Evolutionary conservation across 2,113 vertebrate species (phyloP).

Genomic region (Limnothrissa miodon): DNA sequence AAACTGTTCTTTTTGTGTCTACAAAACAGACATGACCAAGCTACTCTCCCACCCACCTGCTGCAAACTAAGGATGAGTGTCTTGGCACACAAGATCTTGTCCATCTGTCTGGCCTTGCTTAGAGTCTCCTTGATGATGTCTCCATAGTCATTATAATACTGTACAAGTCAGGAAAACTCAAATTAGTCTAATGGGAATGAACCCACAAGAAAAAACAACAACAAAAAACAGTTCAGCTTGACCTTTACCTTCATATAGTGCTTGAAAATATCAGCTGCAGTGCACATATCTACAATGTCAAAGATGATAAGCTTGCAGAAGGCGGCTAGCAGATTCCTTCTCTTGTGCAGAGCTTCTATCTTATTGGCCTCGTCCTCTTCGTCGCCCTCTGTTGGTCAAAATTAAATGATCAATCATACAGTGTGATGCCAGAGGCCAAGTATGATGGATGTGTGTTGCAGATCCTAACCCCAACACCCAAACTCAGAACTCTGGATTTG

Average conservation of each 20-base stretch:
- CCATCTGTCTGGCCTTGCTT: constrained; percentile 97
- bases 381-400: constrained; percentile 83
- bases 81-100: constrained; percentile 99
- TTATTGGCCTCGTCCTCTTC: constrained; percentile 99
- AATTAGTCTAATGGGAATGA: not conserved
- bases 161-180: constrained; percentile 30
- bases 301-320: constrained; percentile 99
- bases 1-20: not conserved
- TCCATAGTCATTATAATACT: constrained; percentile 99
- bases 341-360: constrained; percentile 99
- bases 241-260: constrained; percentile 97
- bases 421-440: not conserved
- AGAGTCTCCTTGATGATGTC: constrained; percentile 99
- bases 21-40: not conserved
- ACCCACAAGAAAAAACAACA: not conserved
- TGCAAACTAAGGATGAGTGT: constrained; percentile 98
- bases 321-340: constrained; percentile 94
- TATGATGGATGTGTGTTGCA: not conserved
- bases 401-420: not conserved
- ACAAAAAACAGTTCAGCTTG: not conserved
- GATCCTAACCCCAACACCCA: not conserved
- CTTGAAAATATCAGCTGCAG: constrained; percentile 98
- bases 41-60: constrained; percentile 76
- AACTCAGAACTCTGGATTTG: not conserved
- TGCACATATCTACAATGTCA: constrained; percentile 98